These are phyloP conservation scores for Orgyia antiqua DNA, from an alignment of 2,888 invertebrate species.

Conservation along the genomic window DNA sequence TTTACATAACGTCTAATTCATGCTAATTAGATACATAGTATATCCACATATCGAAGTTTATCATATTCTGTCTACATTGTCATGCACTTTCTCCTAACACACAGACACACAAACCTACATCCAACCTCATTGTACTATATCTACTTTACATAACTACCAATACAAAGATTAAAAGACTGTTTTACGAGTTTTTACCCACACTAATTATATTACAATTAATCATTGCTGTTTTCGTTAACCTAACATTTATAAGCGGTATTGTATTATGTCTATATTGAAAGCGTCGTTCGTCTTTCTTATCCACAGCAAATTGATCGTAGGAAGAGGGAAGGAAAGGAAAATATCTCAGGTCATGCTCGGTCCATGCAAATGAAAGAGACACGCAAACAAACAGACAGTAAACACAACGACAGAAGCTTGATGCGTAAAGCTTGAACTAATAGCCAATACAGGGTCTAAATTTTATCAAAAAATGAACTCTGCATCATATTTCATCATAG, in stretches of 20 bases:
- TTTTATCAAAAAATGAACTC: conserved; percentile 39
- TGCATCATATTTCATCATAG: conserved; percentile 27
- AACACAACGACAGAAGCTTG: conserved; percentile 71
- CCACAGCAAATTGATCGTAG: conserved; percentile 41
- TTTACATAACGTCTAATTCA: no score
- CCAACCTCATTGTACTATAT: conserved; percentile 41
- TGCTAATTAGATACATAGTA: conserved; percentile 35
- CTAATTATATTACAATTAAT: conserved; percentile 20
- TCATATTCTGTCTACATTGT: conserved; percentile 42
- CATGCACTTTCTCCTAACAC: conserved; percentile 65
- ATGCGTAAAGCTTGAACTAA: conserved; percentile 63
- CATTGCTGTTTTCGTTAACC: conserved; percentile 17
- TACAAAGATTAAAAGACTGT: conserved; percentile 35
- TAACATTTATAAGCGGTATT: conserved; percentile 24
- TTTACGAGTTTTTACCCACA: conserved; percentile 36
- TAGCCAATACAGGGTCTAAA: conserved; percentile 60
- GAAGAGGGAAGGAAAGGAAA: conserved; percentile 50
- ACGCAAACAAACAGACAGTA: conserved; percentile 70
- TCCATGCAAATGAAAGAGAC: conserved; percentile 74
- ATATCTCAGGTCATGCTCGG: conserved; percentile 67
- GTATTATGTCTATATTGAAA: conserved; percentile 26
- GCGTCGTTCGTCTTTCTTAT: conserved; percentile 37
- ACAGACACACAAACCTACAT: conserved; percentile 58
- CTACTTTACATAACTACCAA: conserved; percentile 46
- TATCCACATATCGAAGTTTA: conserved; percentile 28